Base-by-base conservation (phyloP, 2,797 vertebrate genomes). In the Hoplostethus mediterraneus region DNA sequence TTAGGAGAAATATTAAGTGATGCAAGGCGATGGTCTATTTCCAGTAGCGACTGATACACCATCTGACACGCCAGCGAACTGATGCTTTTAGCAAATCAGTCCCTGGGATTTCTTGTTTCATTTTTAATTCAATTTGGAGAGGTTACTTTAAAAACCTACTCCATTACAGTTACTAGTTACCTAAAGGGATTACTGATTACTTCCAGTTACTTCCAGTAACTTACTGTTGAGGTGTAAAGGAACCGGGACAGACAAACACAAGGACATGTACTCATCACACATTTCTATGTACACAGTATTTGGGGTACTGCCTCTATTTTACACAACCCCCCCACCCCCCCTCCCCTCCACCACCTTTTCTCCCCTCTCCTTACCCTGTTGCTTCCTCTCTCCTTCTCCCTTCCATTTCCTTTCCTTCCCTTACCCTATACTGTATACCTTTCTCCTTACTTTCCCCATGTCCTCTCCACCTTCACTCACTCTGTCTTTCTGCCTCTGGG, bases 81-180 rank as follows among this genome's bases (percentile, higher is more conserved):
- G 36, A 2, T 6, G 57, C 52, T 4, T 14, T 68, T 28, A 44
- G 56, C 61, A 59, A 56, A 75, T 51, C 44, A 53, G 71, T 78
- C 45, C 53, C 61, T 0, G 0, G 4, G 42, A 73, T 48, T 28
- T 28, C 28, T 28, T n/a, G 30, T 71, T 66, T 72, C 21, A 31
- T 71, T 63, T 28, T 75, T 33, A 40, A 33, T 61, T 56, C 33
- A 36, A 36, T 36, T 52, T 17, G 28, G 28, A 3, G 2, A 28
- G 28, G 28, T 28, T 28, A 28, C 28, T 28, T 28, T 28, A 28
- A 28, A 28, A 28, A 28, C 28, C 3, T 28, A 28, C 28, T 28
- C 28, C 28, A 28, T 28, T 28, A 3, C 28, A 28, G 28, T 28
- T 28, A 28, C 28, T 28, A 28, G 28, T 28, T 28, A 28, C 28